These are phyloP conservation scores for Lycodopsis pacificus DNA, from an alignment of 2,797 vertebrate genomes.

Conservation along the genomic window DNA sequence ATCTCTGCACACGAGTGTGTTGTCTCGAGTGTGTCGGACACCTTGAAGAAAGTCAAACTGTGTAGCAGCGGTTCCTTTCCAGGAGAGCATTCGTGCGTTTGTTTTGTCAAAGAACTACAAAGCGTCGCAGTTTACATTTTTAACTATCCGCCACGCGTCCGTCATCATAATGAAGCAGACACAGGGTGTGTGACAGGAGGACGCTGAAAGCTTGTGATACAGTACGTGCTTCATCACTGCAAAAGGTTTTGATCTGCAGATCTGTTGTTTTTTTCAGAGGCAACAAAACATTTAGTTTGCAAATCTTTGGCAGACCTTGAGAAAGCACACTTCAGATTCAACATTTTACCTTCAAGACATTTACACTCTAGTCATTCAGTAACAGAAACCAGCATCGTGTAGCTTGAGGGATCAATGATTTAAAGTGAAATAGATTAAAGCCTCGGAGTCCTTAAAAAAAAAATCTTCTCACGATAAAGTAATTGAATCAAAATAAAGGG, in stretches of 20 bases:
- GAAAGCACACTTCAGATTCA: not conserved
- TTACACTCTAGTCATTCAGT: not conserved
- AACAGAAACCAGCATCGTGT: slow-evolving; percentile 1
- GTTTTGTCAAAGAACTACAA: not conserved
- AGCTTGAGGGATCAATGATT: not conserved
- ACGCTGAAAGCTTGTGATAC: not conserved
- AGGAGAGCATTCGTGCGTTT: not conserved
- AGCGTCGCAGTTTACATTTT: not conserved
- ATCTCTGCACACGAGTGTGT: slow-evolving; percentile 1
- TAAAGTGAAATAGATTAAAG: not conserved
- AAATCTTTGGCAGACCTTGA: not conserved
- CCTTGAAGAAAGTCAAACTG: not conserved
- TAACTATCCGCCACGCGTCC: not conserved
- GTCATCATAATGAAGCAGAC: not conserved
- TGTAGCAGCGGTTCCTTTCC: not conserved
- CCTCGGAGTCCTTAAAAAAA: not conserved
- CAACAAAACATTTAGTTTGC: not conserved
- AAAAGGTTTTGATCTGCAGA: not conserved
- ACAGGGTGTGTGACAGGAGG: not conserved
- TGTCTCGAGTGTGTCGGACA: slow-evolving; percentile 7
- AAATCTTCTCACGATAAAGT: not conserved
- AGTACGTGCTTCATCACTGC: not conserved
- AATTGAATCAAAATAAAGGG: not conserved
- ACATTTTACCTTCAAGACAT: not conserved
- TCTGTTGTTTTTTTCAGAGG: not conserved